phyloP scores from a whole-genome alignment of 2,797 vertebrate genomes.

The Anisognathus igniventris region DNA sequence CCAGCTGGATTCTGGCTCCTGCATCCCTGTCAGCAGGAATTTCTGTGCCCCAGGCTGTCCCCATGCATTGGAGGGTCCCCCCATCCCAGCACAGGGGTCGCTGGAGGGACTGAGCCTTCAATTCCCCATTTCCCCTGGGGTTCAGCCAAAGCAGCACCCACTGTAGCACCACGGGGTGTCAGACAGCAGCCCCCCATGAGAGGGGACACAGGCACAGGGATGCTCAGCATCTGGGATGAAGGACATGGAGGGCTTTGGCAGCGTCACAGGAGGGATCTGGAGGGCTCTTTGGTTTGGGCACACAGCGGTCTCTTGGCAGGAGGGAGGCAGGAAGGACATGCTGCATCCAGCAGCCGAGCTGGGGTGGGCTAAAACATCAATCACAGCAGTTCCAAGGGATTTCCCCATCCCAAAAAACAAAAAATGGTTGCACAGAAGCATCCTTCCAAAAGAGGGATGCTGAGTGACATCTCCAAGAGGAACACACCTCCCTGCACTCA shows the following conservation, averaged over 20 bases:
- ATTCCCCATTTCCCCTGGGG: background rate
- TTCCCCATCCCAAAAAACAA: background rate
- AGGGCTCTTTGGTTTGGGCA: background rate
- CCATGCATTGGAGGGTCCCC: accelerated
- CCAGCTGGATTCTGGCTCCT: background rate
- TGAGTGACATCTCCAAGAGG: background rate
- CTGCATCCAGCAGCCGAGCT: background rate
- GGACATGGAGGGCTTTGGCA: background rate
- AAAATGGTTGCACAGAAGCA: background rate
- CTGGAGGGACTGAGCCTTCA: background rate
- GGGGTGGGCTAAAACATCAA: background rate
- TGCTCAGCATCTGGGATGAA: background rate
- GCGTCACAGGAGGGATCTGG: accelerated
- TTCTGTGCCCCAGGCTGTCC: background rate
- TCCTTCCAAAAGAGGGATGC: background rate
- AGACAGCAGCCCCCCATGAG: background rate
- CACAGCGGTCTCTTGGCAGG: background rate
- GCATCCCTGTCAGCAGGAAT: background rate
- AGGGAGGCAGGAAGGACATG: background rate
- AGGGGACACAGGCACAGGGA: accelerated
- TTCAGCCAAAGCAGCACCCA: background rate
- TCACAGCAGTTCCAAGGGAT: background rate
- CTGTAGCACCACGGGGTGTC: accelerated
- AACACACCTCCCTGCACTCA: background rate
- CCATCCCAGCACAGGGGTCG: background rate